Base-by-base conservation (phyloP, 2,888 invertebrate species). In the Onchidella celtica region DNA sequence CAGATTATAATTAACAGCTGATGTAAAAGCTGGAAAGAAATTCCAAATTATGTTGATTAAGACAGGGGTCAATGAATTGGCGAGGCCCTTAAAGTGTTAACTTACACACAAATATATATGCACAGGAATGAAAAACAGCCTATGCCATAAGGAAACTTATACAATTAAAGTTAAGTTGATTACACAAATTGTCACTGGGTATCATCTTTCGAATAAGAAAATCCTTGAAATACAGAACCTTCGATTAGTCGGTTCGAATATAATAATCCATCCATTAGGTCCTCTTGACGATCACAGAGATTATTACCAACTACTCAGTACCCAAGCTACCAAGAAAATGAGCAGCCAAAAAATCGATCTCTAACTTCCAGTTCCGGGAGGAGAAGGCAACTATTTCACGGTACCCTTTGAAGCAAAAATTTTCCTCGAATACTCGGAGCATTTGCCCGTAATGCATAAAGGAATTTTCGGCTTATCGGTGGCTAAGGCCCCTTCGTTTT, bases 391-490 rank as follows among this genome's bases (percentile, higher is more conserved):
- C 21, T 59, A 76, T 61, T 79, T 70, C 32, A 69, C 34, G 32
- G 61, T 57, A 61, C 59, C 40, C 70, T 61, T 38, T 38, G 70
- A 61, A 70, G 70, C 70, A 38, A 32, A 70, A 36, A 38, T 29
- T 36, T 21, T 32, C 57, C 17, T 36, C 9, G 61, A 70, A 57
- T 79, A 17, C 36, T 32, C 34, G 3, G 24, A n/a, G 63, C 47
- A 72, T 72, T 68, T 68, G 24, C 40, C 29, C n/a, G 68, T 14
- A n/a, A 34, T 34, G 68, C 55, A 57, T 57, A 24, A 68, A 68
- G 55, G 59, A 77, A 77, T 77, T 32, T 32, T 68, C 24, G 68
- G 55, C 36, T 77, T 68, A 77, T 57, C 68, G 17, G 34, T 38
- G 21, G 55, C 68, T 57, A 68, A 34, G 68, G n/a, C 77, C 68